phyloP scores from a whole-genome alignment of 2,888 invertebrate species.

The Trachelus tabidus region DNA sequence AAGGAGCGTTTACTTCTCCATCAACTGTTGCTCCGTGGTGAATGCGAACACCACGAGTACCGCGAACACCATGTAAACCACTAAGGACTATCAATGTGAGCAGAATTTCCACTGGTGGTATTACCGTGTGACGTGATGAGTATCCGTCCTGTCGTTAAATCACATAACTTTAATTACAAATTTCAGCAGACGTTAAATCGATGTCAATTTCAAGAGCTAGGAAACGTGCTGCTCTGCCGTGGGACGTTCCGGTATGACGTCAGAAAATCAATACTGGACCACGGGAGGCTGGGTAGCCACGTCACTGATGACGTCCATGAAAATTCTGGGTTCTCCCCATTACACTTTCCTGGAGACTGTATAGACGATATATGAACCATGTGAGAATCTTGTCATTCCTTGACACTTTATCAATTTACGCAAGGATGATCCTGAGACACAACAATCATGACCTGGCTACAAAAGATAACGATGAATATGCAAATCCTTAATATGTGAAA shows the following conservation, averaged over 20 bases:
- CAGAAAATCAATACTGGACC: constrained; percentile 36
- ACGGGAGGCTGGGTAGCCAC: constrained; percentile 21
- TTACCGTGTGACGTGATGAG: background rate
- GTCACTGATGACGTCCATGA: constrained; percentile 32
- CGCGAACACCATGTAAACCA: background rate
- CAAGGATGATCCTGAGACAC: background rate
- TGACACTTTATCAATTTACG: background rate
- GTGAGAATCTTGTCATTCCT: background rate
- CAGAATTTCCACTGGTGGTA: background rate
- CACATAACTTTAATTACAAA: background rate
- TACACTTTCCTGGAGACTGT: background rate
- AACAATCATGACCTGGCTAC: background rate
- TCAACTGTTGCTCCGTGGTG: background rate
- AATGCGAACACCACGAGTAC: background rate
- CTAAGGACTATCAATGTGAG: background rate
- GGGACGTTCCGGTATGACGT: constrained; percentile 29
- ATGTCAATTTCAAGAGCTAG: background rate
- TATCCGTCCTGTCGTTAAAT: background rate
- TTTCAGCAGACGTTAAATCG: background rate
- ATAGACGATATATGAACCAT: background rate
- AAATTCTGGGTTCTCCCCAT: background rate
- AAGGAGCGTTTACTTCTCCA: background rate
- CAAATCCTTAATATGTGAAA: background rate
- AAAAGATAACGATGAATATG: background rate
- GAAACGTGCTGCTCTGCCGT: background rate